Percentiles rank a stretch among this genome's conserved stretches.
Evolutionary conservation across 1,140 invertebrate species (phyloP).

Genomic region (Drosophila bifasciata): DNA sequence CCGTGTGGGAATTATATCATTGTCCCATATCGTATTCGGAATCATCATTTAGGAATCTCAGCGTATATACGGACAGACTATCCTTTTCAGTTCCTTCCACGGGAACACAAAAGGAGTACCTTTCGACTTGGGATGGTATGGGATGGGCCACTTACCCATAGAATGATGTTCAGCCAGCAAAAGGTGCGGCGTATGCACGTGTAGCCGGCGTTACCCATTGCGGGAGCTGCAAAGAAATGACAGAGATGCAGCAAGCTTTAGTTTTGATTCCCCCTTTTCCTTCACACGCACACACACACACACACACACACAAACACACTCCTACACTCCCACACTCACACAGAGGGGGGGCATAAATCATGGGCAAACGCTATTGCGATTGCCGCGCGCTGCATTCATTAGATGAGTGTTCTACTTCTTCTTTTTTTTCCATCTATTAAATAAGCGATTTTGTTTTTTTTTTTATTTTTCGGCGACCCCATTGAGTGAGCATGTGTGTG

Average conservation of each 20-base stretch:
- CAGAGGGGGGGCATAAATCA: constrained; percentile 53
- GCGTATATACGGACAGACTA: too few relatives aligned
- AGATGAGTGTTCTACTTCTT: constrained; percentile 64
- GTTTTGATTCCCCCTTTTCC: constrained; percentile 7
- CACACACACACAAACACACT: constrained; percentile 16
- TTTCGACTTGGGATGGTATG: too few relatives aligned
- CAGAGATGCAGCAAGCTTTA: background rate
- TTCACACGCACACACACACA: constrained; percentile 9
- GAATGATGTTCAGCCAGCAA: constrained; percentile 90
- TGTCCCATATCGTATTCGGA: too few relatives aligned
- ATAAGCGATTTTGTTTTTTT: constrained; percentile 44
- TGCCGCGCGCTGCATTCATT: constrained; percentile 63
- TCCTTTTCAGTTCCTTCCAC: too few relatives aligned
- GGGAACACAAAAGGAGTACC: too few relatives aligned
- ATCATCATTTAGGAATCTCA: too few relatives aligned
- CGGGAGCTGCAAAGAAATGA: constrained; percentile 24
- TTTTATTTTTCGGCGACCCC: constrained; percentile 32
- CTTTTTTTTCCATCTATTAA: constrained; percentile 67
- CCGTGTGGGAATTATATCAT: too few relatives aligned
- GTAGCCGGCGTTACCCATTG: constrained; percentile 90
- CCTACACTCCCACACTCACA: background rate
- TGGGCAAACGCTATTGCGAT: constrained; percentile 1
- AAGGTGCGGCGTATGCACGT: constrained; percentile 91
- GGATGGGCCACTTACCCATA: constrained; percentile 87
- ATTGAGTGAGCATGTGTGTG: constrained; percentile 2